These are phyloP conservation scores for Clunio marinus DNA, from an alignment of 2,888 invertebrate genomes.

Conservation along the genomic window DNA sequence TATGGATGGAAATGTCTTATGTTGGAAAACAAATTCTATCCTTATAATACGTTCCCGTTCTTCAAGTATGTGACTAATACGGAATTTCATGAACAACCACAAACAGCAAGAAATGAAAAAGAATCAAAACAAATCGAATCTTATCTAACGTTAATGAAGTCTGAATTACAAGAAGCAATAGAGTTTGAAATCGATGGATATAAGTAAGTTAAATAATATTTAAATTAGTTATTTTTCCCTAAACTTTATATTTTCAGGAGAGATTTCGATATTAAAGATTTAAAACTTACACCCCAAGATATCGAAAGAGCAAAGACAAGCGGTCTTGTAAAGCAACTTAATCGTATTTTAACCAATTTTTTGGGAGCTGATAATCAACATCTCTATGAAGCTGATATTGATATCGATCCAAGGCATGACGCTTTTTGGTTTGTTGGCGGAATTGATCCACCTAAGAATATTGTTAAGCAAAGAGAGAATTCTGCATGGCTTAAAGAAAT, in stretches of 20 bases:
- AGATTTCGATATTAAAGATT: conserved; percentile 43
- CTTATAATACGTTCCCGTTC: conserved; percentile 66
- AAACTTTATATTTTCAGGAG: conserved; percentile 41
- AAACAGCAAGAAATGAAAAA: conserved; percentile 55
- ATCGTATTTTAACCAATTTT: conserved; percentile 61
- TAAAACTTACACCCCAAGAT: conserved; percentile 45
- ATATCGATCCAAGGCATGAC: conserved; percentile 73
- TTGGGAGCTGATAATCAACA: conserved; percentile 59
- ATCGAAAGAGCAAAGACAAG: conserved; percentile 41
- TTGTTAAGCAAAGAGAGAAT: conserved; percentile 51
- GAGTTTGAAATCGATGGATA: conserved; percentile 58
- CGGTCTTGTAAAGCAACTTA: conserved; percentile 58
- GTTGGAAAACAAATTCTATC: conserved; percentile 57
- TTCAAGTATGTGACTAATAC: conserved; percentile 76
- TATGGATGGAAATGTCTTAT: conserved; percentile 69
- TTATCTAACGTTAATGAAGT: conserved; percentile 55
- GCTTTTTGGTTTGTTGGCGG: conserved; percentile 84
- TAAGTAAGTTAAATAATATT: conserved; percentile 52
- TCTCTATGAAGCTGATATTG: conserved; percentile 59
- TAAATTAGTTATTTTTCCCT: conserved; percentile 20
- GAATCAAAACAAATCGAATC: conserved; percentile 50
- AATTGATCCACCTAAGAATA: conserved; percentile 55
- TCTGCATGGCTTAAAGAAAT: conserved; percentile 51
- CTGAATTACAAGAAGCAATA: conserved; percentile 61
- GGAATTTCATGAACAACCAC: conserved; percentile 62